Base-by-base conservation (phyloP, 2,113 vertebrate genomes). In the Brachypteracias leptosomus region DNA sequence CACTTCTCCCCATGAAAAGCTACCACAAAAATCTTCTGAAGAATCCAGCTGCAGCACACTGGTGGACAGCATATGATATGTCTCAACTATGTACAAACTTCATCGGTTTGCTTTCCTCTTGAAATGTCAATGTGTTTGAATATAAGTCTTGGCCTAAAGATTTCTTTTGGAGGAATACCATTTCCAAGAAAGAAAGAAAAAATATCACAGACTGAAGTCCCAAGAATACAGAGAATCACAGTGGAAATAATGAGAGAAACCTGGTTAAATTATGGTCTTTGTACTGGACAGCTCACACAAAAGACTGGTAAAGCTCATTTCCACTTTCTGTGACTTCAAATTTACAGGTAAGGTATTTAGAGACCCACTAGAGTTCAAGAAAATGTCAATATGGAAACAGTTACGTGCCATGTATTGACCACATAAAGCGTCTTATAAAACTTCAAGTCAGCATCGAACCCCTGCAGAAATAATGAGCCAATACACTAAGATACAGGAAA, bases 61-160 rank as follows among this genome's bases (percentile, higher is more conserved):
- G 10, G 2, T n/a, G 21, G 51, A 62, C 58, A 93, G 59, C n/a
- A 86, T 15, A 72, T 0, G 0, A 36, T 35, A 74, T 2, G 29
- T 36, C 35, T 89, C 59, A 79, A 73, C 21, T 38, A 84, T 7
- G 38, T 31, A 63, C 10, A n/a, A 8, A 66, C 18, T 44, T 68
- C 28, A 16, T 7, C 10, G 7, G 13, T 35, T 74, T 78, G 20
- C 38, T 71, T 71, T 79, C 36, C 42, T 57, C 71, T 58, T 67
- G 11, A 73, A 74, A 70, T 28, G 4, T 11, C 28, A 2, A 26
- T 11, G 8, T 38, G 22, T 57, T 90, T 63, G 20, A 59, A 89
- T 26, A 2, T 7, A 87, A 54, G 13, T 75, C 40, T 78, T 44
- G 44, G 52, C 55, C 72, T 13, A 62, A 58, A 61, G 18, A 52